These are phyloP conservation scores for Platanista minor DNA, from an alignment of 2,113 vertebrate genomes.

Conservation along the genomic window DNA sequence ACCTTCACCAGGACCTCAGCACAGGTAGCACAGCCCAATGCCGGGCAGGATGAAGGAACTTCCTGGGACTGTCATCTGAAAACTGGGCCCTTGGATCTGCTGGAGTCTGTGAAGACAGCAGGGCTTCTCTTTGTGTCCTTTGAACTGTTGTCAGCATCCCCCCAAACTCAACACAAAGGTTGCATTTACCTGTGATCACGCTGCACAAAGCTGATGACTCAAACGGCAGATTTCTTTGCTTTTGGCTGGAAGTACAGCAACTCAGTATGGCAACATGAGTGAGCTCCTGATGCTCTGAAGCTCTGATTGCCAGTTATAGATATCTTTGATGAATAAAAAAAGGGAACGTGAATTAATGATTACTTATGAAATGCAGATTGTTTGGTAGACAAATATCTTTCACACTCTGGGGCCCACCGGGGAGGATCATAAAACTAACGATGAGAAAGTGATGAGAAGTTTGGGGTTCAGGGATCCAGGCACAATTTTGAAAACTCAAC, in stretches of 20 bases:
- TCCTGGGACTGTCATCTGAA: slow-evolving; percentile 16
- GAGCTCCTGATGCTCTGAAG: slow-evolving; percentile 30
- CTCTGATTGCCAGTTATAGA: slow-evolving; percentile 50
- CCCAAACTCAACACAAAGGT: neutral
- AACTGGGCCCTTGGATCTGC: neutral
- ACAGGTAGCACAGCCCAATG: neutral
- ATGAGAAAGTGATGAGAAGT: neutral
- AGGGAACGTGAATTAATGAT: slow-evolving; percentile 59
- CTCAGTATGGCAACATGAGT: neutral
- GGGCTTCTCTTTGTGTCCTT: slow-evolving; percentile 5
- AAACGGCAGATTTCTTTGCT: slow-evolving; percentile 31
- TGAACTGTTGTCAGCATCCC: slow-evolving; percentile 27
- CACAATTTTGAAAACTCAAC: neutral
- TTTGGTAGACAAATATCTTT: slow-evolving; percentile 66
- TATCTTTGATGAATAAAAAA: slow-evolving; percentile 69
- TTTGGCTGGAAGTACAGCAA: neutral
- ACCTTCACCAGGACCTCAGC: neutral
- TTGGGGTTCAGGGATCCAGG: neutral
- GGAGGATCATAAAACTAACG: slow-evolving; percentile 12
- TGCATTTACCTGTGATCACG: slow-evolving; percentile 32
- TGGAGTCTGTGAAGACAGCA: slow-evolving; percentile 7
- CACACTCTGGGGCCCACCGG: neutral
- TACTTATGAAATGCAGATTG: slow-evolving; percentile 63
- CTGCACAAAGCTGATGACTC: neutral
- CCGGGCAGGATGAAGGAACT: neutral